These are phyloP conservation scores for Hiodon alosoides DNA, from an alignment of 2,113 vertebrate species.

Conservation along the genomic window DNA sequence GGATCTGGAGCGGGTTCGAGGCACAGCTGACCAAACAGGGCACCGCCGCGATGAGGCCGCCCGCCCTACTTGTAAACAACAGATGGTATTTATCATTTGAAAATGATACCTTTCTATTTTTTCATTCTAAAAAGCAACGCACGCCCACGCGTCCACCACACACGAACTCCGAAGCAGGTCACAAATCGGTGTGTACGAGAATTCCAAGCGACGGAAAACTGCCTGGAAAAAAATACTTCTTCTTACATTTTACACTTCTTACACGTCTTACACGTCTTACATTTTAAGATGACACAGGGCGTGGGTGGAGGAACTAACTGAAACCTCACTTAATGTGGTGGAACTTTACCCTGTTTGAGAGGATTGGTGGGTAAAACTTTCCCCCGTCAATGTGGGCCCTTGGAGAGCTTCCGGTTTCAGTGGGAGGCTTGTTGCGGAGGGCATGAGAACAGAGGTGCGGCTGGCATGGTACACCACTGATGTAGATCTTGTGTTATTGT, in stretches of 20 bases:
- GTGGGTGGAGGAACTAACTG: not conserved
- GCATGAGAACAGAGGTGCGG: not conserved
- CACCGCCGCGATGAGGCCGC: conserved; percentile 12
- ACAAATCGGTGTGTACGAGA: not conserved
- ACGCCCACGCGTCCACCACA: not conserved
- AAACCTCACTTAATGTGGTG: conserved; percentile 11
- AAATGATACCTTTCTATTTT: conserved; percentile 11
- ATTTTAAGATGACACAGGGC: not conserved
- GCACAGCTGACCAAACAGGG: conserved; percentile 33
- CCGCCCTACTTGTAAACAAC: conserved; percentile 18
- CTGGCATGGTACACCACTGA: not conserved
- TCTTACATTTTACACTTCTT: not conserved
- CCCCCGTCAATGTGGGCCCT: not conserved
- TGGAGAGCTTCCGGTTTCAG: not conserved
- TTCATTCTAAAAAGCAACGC: conserved; percentile 1
- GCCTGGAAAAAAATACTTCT: not conserved
- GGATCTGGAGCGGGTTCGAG: not conserved
- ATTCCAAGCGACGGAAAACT: not conserved
- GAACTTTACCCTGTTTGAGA: conserved; percentile 8
- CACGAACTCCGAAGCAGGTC: not conserved
- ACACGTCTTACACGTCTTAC: not conserved
- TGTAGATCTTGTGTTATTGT: not conserved
- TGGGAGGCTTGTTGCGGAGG: not conserved
- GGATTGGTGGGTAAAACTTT: conserved; percentile 3
- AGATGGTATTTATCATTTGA: conserved; percentile 22